phyloP scores from a whole-genome alignment of 1,140 invertebrate species.

The Drosophila lini region DNA sequence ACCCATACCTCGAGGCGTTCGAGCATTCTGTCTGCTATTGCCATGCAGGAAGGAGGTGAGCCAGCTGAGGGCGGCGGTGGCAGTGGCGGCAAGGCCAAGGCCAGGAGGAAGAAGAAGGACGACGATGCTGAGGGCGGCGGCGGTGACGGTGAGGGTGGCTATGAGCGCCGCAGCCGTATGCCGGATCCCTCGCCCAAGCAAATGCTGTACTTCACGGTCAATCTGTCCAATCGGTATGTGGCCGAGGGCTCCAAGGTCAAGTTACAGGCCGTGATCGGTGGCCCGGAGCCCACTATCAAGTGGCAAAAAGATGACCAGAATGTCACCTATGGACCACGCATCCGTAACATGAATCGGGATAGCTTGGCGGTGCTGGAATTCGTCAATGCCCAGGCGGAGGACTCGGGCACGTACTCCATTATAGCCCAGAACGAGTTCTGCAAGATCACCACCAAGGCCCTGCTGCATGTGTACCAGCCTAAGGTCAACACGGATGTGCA shows the following conservation, averaged over 20 bases:
- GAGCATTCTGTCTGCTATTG: slow-evolving; percentile 60
- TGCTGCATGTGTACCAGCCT: slow-evolving; percentile 84
- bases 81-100: slow-evolving; percentile 49
- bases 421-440: slow-evolving; percentile 85
- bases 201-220: slow-evolving; percentile 80
- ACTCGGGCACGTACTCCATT: slow-evolving; percentile 85
- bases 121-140: slow-evolving; percentile 46
- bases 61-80: slow-evolving; percentile 30
- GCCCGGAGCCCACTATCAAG: slow-evolving; percentile 75
- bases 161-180: slow-evolving; percentile 74
- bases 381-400: slow-evolving; percentile 69
- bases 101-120: slow-evolving; percentile 65
- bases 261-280: slow-evolving; percentile 75
- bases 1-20: slow-evolving; percentile 70
- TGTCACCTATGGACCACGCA: slow-evolving; percentile 66
- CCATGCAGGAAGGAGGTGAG: slow-evolving; percentile 62
- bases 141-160: slow-evolving; percentile 68
- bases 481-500: slow-evolving; percentile 75
- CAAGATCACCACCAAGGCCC: slow-evolving; percentile 85
- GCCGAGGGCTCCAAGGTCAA: slow-evolving; percentile 82
- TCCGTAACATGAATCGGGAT: slow-evolving; percentile 81
- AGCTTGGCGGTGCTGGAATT: slow-evolving; percentile 86
- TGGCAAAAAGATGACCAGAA: slow-evolving; percentile 82
- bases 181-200: slow-evolving; percentile 79
- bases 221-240: slow-evolving; percentile 80